Conservation (phyloP, 2,888 invertebrate species). For the Caenorhabditis plicata region DNA sequence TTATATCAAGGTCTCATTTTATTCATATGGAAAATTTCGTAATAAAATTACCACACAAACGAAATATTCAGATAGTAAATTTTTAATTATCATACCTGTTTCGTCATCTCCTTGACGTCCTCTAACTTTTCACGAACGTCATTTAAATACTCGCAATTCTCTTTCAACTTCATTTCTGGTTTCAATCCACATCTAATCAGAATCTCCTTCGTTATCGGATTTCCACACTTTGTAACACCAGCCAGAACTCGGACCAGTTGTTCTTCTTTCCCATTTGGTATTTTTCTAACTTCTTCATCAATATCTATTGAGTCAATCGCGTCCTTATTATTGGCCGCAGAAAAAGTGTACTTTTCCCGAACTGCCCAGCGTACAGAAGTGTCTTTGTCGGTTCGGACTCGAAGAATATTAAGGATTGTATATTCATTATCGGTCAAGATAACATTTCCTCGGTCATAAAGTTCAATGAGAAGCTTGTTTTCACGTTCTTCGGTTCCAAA, state of each 20-base stretch:
- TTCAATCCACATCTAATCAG: slow-evolving; percentile 14
- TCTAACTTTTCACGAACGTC: slow-evolving; percentile 10
- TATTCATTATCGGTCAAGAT: slow-evolving; percentile 87
- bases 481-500: slow-evolving; percentile 90
- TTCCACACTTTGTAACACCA: slow-evolving; percentile 29
- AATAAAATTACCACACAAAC: background rate
- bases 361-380: slow-evolving; percentile 87
- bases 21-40: too few species aligned
- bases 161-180: slow-evolving; percentile 7
- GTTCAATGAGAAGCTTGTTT: slow-evolving; percentile 89
- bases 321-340: background rate
- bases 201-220: slow-evolving; percentile 32
- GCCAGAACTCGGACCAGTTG: slow-evolving; percentile 20
- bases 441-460: slow-evolving; percentile 89
- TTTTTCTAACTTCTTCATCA: slow-evolving; percentile 5
- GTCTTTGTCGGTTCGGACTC: slow-evolving; percentile 73
- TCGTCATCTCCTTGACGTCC: slow-evolving; percentile 7
- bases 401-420: slow-evolving; percentile 74
- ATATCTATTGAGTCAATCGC: background rate
- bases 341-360: slow-evolving; percentile 77
- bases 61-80: background rate
- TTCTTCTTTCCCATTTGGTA: slow-evolving; percentile 27
- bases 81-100: background rate
- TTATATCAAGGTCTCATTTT: too few species aligned
- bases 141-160: slow-evolving; percentile 2